Percentiles rank a stretch among this genome's conserved stretches.
Conservation (phyloP, 64 coral and sea anemone species). For the Montipora capricornis region DNA sequence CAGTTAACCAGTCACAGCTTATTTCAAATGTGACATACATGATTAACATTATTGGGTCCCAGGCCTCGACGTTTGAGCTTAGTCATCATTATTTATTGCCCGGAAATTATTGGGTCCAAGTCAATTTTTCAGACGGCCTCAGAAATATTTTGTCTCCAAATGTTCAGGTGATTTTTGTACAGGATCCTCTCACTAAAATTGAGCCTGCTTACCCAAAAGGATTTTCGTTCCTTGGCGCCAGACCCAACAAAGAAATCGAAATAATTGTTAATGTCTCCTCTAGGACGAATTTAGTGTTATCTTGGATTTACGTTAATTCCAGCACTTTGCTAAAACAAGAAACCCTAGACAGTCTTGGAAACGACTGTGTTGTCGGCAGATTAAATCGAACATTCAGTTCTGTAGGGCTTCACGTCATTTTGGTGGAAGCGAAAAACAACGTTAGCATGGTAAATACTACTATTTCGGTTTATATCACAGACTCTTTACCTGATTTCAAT, state of each 20-base stretch:
- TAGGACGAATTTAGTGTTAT: slow-evolving; percentile 57
- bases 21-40: slow-evolving; percentile 35
- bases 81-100: slow-evolving; percentile 13
- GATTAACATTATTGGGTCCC: slow-evolving; percentile 37
- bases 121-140: slow-evolving; percentile 23
- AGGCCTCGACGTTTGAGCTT: slow-evolving; percentile 34
- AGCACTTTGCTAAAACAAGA: slow-evolving; percentile 41
- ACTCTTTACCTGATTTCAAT: slow-evolving; percentile 52
- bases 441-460: slow-evolving; percentile 69
- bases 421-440: slow-evolving; percentile 73
- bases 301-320: slow-evolving; percentile 52
- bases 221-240: slow-evolving; percentile 64
- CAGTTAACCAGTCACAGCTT: background rate
- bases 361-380: background rate
- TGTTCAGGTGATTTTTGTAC: slow-evolving; percentile 7
- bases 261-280: slow-evolving; percentile 61
- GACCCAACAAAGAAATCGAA: slow-evolving; percentile 28
- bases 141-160: slow-evolving; percentile 8
- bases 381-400: slow-evolving; percentile 21
- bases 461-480: slow-evolving; percentile 39
- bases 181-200: slow-evolving; percentile 49
- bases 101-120: slow-evolving; percentile 39
- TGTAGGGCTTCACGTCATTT: slow-evolving; percentile 30
- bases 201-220: slow-evolving; percentile 47
- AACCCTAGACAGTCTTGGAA: background rate